phyloP scores from a whole-genome alignment of 2,113 vertebrate genomes.

The Paracanthobrama guichenoti region DNA sequence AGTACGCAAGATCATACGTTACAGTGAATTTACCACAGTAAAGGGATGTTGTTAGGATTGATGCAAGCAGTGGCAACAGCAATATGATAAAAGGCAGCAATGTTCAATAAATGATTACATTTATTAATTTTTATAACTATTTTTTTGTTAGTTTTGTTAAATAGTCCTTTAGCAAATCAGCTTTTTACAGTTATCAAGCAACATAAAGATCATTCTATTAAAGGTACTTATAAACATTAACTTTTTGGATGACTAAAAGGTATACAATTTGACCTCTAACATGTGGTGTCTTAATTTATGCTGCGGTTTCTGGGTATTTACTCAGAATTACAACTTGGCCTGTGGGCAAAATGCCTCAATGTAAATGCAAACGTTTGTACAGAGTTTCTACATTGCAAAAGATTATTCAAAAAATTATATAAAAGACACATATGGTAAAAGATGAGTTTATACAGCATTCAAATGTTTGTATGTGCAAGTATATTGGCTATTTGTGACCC shows the following conservation, averaged over 20 bases:
- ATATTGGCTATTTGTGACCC: too few species aligned
- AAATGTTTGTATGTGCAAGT: neutral
- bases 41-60: neutral
- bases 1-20: neutral
- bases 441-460: neutral
- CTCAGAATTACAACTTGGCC: neutral
- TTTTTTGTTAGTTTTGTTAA: neutral
- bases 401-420: neutral
- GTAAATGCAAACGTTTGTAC: neutral
- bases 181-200: neutral
- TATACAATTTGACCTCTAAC: neutral
- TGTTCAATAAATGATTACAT: neutral
- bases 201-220: neutral
- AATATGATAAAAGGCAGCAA: neutral
- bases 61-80: neutral
- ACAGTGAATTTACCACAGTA: neutral
- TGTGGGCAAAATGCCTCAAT: neutral
- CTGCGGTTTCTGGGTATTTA: slow-evolving; percentile 12
- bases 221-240: neutral
- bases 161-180: neutral
- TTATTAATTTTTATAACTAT: neutral
- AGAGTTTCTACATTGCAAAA: neutral
- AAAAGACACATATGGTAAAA: neutral
- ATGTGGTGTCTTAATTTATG: neutral
- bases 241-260: neutral